Base-by-base conservation (phyloP, 37 sponge, comb jelly and placozoan genomes). In the Petrosia ficiformis region DNA sequence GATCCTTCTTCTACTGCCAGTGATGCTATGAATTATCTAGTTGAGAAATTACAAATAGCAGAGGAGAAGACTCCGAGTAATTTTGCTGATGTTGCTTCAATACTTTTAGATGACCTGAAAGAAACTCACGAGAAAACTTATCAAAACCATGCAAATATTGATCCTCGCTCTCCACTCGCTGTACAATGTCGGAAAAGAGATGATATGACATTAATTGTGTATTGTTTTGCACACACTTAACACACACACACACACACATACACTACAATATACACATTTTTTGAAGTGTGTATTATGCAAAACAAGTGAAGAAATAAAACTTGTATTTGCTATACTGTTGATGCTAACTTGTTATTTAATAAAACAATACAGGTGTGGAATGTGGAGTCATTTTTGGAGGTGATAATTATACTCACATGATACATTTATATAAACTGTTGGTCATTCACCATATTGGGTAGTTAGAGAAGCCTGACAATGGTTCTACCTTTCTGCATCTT, bases 151-250 rank as follows among this genome's bases (percentile, higher is more conserved):
- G 82, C 91, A 33, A n/a, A 37, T 36, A 21, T 57, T 35, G 80
- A 79, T 41, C 25, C 21, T 1, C 35, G 71, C 4, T 81, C 83
- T 33, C 59, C 74, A 19, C 11, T 65, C 22, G 86, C 88, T 29
- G 71, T 80, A 1, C 43, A 65, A 4, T 92, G 89, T 52, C 48
- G 87, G 6, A 91, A 95, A 70, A 74, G 86, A 25, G 95, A 95
- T 44, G 95, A 95, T 72, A 87, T 91, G 89, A 92, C 93, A 21
- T 48, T 91, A 1, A 11, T 95, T 22, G 71, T 95, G 10, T 72
- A 77, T 43, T 64, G 64, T 52, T 91, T 83, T 73, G 21, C 22
- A 71, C 28, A 22, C 11, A 29, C 6, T n/a, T 8, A 61, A 6
- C 63, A 48, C 54, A 19, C 8, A 48, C 14, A 8, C 54, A 8